Evolutionary conservation across 2,888 invertebrate genomes (phyloP).

Genomic region (Drosophila mulleri): DNA sequence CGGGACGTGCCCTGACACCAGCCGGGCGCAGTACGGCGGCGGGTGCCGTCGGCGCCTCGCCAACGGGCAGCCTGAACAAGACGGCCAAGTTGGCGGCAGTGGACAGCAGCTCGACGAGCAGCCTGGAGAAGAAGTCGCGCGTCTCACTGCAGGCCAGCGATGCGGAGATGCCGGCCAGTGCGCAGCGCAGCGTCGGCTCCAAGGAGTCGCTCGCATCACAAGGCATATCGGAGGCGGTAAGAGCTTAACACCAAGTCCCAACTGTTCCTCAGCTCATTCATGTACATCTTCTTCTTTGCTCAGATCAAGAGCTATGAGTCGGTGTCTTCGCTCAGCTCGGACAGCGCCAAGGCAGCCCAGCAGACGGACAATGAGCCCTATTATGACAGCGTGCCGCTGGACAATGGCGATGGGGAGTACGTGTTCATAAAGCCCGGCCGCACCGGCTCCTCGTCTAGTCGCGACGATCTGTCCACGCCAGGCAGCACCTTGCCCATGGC

Average conservation of each 20-base stretch:
- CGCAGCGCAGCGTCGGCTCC: conserved; percentile 83
- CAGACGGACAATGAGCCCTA: conserved; percentile 88
- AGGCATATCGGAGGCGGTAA: conserved; percentile 84
- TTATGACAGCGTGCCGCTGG: conserved; percentile 90
- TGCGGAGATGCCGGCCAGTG: conserved; percentile 53
- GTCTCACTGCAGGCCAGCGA: conserved; percentile 76
- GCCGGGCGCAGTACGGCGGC: conserved; percentile 46
- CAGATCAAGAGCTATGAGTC: conserved; percentile 89
- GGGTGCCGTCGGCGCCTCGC: conserved; percentile 77
- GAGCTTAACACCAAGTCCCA: background rate
- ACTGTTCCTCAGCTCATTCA: background rate
- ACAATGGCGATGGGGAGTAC: conserved; percentile 89
- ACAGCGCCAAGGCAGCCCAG: conserved; percentile 86
- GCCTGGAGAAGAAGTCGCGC: conserved; percentile 83
- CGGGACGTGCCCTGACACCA: conserved; percentile 60
- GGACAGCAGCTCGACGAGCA: conserved; percentile 82
- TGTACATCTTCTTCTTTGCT: background rate
- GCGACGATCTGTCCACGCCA: conserved; percentile 88
- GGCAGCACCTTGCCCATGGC: conserved; percentile 87
- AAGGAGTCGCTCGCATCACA: conserved; percentile 85
- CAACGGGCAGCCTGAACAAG: conserved; percentile 84
- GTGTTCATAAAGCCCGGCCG: conserved; percentile 90
- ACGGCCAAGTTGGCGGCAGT: conserved; percentile 73
- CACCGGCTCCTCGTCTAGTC: conserved; percentile 88
- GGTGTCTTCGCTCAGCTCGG: conserved; percentile 88